phyloP scores from a whole-genome alignment of 2,888 invertebrate genomes.

The Diplazon laetatorius region DNA sequence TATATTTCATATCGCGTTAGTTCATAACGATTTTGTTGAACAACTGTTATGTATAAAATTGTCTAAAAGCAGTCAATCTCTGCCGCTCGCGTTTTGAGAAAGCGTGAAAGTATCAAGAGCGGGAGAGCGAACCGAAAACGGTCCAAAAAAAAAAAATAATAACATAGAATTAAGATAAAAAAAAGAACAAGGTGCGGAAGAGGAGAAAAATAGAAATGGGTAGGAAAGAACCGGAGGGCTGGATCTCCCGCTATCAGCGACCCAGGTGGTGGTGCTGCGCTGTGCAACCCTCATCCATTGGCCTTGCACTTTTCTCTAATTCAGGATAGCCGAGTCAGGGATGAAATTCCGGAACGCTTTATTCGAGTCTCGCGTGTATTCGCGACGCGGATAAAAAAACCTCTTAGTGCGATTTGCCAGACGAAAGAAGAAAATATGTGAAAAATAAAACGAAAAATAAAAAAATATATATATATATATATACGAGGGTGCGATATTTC shows the following conservation, averaged over 20 bases:
- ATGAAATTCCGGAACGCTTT: conserved; percentile 20
- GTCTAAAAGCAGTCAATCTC: too few species aligned
- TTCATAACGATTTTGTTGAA: too few species aligned
- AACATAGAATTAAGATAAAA: conserved; percentile 19
- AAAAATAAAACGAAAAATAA: not conserved
- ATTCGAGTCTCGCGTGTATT: conserved; percentile 18
- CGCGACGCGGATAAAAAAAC: conserved; percentile 16
- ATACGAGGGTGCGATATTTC: too few species aligned
- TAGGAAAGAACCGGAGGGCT: conserved; percentile 28
- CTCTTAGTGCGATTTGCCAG: conserved; percentile 31
- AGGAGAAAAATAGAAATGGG: conserved; percentile 1
- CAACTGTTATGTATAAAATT: too few species aligned
- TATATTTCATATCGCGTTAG: too few species aligned
- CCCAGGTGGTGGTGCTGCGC: conserved; percentile 8
- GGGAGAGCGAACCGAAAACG: conserved; percentile 5
- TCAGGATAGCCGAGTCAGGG: not conserved
- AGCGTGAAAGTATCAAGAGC: not conserved
- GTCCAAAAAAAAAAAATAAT: conserved; percentile 13
- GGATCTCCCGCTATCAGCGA: conserved; percentile 33
- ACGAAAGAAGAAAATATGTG: conserved; percentile 2
- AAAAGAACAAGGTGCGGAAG: conserved; percentile 8
- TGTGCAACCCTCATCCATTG: not conserved
- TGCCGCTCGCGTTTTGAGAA: conserved; percentile 18
- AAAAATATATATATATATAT: too few species aligned
- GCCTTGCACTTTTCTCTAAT: conserved; percentile 40